Evolutionary conservation across 1,140 invertebrate genomes (phyloP).

Genomic region (Megalonaias nervosa): DNA sequence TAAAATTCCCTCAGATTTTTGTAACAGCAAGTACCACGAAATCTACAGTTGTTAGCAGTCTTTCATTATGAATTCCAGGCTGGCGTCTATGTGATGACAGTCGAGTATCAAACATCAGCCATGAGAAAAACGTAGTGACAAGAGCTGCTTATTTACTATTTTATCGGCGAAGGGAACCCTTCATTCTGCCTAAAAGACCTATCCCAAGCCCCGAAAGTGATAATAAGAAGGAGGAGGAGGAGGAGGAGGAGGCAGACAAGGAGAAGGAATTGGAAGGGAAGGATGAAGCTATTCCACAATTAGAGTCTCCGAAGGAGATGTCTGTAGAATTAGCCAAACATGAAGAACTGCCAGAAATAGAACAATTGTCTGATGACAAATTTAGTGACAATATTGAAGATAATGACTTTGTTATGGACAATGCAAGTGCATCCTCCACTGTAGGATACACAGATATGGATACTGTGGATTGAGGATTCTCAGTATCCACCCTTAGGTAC

Average conservation of each 20-base stretch:
- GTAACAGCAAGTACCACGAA: too few relatives aligned
- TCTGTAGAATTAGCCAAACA: slow-evolving; percentile 1
- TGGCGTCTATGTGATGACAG: slow-evolving; percentile 74
- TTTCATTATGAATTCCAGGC: slow-evolving; percentile 57
- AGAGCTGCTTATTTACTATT: slow-evolving; percentile 73
- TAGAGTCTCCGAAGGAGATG: background rate
- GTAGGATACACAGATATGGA: slow-evolving; percentile 65
- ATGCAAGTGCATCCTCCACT: slow-evolving; percentile 20
- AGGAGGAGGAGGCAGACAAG: slow-evolving; percentile 10
- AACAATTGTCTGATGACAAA: background rate
- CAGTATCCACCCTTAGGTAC: too few relatives aligned
- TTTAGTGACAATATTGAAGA: background rate
- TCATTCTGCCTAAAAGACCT: slow-evolving; percentile 19
- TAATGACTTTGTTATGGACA: slow-evolving; percentile 31
- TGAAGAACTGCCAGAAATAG: background rate
- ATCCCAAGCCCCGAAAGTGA: background rate
- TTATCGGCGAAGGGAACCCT: slow-evolving; percentile 67
- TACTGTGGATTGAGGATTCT: slow-evolving; percentile 54
- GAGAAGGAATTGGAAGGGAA: slow-evolving; percentile 11
- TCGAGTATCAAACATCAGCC: slow-evolving; percentile 62
- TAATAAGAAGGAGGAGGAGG: slow-evolving; percentile 14
- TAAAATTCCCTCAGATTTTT: too few relatives aligned
- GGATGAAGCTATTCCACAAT: background rate
- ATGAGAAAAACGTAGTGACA: slow-evolving; percentile 69
- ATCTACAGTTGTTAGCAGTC: background rate